Evolutionary conservation across 2,888 invertebrate genomes (phyloP).

Genomic region (Brachylomia viminalis): DNA sequence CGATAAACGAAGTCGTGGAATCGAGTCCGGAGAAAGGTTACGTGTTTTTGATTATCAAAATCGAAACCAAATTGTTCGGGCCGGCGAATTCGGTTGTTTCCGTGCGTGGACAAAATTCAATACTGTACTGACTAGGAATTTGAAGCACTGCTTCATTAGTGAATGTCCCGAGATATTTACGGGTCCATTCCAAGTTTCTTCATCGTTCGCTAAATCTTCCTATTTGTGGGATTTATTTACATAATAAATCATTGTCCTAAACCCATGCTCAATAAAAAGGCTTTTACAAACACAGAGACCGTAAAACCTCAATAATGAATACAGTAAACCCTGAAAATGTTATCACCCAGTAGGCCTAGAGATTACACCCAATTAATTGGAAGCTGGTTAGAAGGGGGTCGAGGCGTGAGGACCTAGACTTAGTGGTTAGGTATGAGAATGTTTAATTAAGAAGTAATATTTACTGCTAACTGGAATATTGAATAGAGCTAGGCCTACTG

Average conservation of each 20-base stretch:
- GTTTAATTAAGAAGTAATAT: constrained; percentile 81
- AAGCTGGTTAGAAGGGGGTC: constrained; percentile 20
- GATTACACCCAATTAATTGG: constrained; percentile 43
- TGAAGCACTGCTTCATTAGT: neutral
- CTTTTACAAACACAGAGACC: neutral
- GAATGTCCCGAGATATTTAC: neutral
- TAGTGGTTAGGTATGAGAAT: constrained; percentile 67
- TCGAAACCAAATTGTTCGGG: constrained; percentile 44
- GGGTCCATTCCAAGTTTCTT: neutral
- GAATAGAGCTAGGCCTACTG: constrained; percentile 64
- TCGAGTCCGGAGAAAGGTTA: constrained; percentile 63
- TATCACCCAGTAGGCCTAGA: constrained; percentile 22
- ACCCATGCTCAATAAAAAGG: neutral
- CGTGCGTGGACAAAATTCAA: constrained; percentile 17
- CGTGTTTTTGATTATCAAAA: constrained; percentile 56
- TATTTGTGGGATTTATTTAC: neutral
- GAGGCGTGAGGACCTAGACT: constrained; percentile 14
- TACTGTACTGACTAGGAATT: constrained; percentile 13
- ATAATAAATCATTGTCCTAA: neutral
- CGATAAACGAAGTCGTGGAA: constrained; percentile 68
- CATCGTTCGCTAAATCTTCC: neutral
- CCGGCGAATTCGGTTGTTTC: constrained; percentile 20
- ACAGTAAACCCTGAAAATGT: constrained; percentile 30
- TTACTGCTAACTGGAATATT: constrained; percentile 78
- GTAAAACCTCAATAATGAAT: constrained; percentile 8